phyloP scores from a whole-genome alignment of 1,140 invertebrate species.

The Drosophila carrolli region DNA sequence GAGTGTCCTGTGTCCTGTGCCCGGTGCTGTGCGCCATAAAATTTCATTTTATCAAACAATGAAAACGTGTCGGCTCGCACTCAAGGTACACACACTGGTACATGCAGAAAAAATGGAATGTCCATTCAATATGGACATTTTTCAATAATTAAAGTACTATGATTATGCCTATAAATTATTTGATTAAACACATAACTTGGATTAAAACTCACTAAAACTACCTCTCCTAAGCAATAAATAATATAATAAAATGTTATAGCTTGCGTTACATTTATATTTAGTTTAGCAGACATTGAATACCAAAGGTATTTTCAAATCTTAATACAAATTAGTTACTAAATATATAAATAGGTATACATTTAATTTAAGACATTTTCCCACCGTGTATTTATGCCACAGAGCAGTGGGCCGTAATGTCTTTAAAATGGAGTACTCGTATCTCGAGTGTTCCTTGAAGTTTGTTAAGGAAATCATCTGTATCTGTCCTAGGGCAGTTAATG shows the following conservation, averaged over 20 bases:
- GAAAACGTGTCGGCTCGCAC: conserved; percentile 72
- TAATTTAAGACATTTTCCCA: neutral
- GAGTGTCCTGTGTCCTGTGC: conserved; percentile 21
- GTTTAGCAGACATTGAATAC: too few species aligned
- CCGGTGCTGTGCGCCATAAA: conserved; percentile 62
- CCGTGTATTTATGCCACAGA: conserved; percentile 2
- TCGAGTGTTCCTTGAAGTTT: conserved; percentile 33
- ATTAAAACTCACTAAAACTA: too few species aligned
- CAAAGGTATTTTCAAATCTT: too few species aligned
- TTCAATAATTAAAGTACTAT: too few species aligned
- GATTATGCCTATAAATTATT: too few species aligned
- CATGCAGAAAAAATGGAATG: neutral
- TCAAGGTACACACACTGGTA: conserved; percentile 15
- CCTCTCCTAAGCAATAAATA: too few species aligned
- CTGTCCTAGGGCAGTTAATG: conserved; percentile 39
- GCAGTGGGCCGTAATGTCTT: conserved; percentile 28
- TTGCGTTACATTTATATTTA: too few species aligned
- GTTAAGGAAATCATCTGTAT: conserved; percentile 42
- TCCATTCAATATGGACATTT: neutral
- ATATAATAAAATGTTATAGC: too few species aligned
- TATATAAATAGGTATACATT: too few species aligned
- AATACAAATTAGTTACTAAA: too few species aligned
- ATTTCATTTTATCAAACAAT: conserved; percentile 82
- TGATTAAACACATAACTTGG: too few species aligned
- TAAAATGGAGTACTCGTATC: conserved; percentile 36